phyloP scores from a whole-genome alignment of 1,140 invertebrate genomes.

The Caenorhabditis latens region DNA sequence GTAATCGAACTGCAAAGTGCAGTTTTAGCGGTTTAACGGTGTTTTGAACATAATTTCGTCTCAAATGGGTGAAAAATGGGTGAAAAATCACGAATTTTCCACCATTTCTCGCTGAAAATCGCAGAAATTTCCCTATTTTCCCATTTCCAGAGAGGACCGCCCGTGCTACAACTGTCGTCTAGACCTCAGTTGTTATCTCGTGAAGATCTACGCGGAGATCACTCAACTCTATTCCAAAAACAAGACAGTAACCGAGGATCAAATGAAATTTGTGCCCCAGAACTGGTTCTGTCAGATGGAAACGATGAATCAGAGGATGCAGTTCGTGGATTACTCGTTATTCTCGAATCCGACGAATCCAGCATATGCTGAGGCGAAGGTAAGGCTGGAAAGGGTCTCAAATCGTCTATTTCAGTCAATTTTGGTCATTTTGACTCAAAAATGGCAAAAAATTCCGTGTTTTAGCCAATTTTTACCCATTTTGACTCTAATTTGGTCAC shows the following conservation, averaged over 20 bases:
- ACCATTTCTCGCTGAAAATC: neutral
- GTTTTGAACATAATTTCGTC: too few species aligned
- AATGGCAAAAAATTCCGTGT: too few species aligned
- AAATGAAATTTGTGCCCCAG: conserved; percentile 12
- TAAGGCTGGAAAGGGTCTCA: neutral
- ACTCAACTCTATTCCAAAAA: neutral
- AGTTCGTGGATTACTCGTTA: neutral
- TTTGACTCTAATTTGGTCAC: too few species aligned
- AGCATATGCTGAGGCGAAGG: neutral
- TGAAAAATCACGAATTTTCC: too few species aligned
- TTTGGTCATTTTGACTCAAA: too few species aligned
- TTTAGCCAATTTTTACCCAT: too few species aligned
- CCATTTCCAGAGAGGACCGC: conserved; percentile 8
- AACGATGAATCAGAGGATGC: neutral
- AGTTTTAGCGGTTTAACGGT: too few species aligned
- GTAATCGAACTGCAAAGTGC: too few species aligned
- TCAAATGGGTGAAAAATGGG: too few species aligned
- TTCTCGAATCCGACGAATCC: conserved; percentile 4
- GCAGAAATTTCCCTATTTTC: neutral
- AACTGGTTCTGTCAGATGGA: conserved; percentile 36
- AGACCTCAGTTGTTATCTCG: neutral
- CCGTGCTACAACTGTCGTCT: neutral
- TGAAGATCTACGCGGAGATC: neutral
- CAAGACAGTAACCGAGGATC: neutral
- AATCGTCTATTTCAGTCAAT: neutral